Evolutionary conservation across 2,113 vertebrate species (phyloP).

Genomic region (Trachemys scripta): DNA sequence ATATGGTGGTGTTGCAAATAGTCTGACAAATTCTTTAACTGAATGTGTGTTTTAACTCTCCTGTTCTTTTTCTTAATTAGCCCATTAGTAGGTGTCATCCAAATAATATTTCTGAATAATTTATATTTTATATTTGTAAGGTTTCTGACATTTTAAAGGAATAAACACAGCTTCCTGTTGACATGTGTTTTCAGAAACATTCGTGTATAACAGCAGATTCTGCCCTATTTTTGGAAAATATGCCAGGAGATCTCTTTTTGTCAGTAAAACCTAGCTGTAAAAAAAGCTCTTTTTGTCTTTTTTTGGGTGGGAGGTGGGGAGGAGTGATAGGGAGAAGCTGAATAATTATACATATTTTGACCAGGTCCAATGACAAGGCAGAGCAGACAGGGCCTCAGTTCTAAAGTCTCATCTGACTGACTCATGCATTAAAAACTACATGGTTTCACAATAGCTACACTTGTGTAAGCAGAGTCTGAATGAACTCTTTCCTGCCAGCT

Average conservation of each 20-base stretch:
- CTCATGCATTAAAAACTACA: accelerated
- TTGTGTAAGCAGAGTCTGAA: too few species aligned
- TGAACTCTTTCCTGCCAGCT: too few species aligned
- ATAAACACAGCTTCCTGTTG: neutral
- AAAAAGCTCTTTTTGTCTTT: too few species aligned
- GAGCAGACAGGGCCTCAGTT: neutral
- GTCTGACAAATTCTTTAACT: neutral
- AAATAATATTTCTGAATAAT: neutral
- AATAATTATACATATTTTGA: neutral
- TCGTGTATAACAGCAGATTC: neutral
- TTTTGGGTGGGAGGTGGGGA: neutral
- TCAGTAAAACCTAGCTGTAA: neutral
- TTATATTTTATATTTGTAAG: neutral
- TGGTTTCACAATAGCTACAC: neutral
- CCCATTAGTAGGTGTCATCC: neutral
- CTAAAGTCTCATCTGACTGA: neutral
- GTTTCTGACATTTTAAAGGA: neutral
- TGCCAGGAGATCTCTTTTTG: neutral
- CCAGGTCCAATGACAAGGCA: neutral
- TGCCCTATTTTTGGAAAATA: neutral
- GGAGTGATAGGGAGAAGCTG: neutral
- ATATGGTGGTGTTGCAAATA: too few species aligned
- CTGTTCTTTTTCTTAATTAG: neutral
- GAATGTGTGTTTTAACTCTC: neutral
- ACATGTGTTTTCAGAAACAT: neutral